phyloP scores from a whole-genome alignment of 2,888 invertebrate genomes.

The Ypsolopha sequella region DNA sequence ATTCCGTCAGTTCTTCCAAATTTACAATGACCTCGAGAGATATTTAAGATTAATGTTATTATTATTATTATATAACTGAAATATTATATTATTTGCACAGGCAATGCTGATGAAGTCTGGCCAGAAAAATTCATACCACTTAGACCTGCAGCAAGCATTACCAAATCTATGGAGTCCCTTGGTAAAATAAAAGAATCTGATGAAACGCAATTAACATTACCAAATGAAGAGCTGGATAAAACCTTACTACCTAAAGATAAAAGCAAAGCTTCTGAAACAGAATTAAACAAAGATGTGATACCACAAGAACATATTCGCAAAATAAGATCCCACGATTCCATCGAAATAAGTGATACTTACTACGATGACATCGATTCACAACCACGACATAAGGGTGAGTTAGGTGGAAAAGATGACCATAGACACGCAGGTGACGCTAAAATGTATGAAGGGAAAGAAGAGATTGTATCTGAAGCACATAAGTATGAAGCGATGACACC shows the following conservation, averaged over 20 bases:
- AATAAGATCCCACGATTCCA: no score
- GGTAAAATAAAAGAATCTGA: conserved; percentile 41
- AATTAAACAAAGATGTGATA: not conserved
- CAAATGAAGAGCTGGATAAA: not conserved
- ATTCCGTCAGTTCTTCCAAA: no score
- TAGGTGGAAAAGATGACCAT: no score
- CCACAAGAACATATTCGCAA: no score
- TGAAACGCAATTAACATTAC: conserved; percentile 17
- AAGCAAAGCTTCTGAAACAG: not conserved
- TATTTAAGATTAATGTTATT: not conserved
- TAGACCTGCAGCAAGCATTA: conserved; percentile 34
- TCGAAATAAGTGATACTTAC: no score
- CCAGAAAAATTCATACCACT: conserved; percentile 27
- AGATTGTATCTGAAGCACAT: no score
- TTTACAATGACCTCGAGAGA: not conserved
- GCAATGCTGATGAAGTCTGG: conserved; percentile 48
- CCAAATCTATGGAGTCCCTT: conserved; percentile 43
- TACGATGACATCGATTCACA: no score
- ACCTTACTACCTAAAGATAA: not conserved
- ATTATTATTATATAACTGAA: no score
- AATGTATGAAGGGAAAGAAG: no score
- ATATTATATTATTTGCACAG: conserved; percentile 17
- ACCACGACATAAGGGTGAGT: no score
- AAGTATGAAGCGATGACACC: no score
- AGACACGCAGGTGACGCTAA: no score